Conservation (phyloP, 1,140 invertebrate species). For the Vanessa tameamea region DNA sequence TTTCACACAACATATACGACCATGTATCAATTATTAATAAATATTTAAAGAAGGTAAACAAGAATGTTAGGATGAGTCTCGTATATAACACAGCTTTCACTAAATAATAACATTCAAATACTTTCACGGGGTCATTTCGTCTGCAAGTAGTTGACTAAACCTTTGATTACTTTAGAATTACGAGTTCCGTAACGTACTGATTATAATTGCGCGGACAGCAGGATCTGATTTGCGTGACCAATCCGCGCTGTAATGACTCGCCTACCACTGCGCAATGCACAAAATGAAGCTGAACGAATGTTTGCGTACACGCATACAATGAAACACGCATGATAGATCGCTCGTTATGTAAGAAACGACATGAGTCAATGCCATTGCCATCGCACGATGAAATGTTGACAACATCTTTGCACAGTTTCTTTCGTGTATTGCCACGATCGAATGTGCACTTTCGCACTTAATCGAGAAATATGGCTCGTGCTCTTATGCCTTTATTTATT, state of each 20-base stretch:
- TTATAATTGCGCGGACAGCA: constrained; percentile 77
- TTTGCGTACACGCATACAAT: constrained; percentile 36
- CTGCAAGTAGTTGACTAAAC: constrained; percentile 61
- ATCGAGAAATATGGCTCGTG: constrained; percentile 78
- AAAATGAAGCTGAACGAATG: constrained; percentile 38
- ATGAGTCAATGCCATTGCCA: constrained; percentile 29
- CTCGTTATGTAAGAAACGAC: constrained; percentile 25
- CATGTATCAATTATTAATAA: background rate
- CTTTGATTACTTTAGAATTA: constrained; percentile 79
- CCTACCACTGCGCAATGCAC: constrained; percentile 51
- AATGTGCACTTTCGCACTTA: constrained; percentile 73
- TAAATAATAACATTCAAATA: constrained; percentile 14
- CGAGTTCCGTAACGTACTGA: constrained; percentile 68
- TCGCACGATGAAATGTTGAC: constrained; percentile 37
- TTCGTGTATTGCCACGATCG: constrained; percentile 34
- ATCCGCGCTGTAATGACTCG: constrained; percentile 69
- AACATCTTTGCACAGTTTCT: constrained; percentile 25
- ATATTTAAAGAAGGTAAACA: background rate
- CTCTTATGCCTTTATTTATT: constrained; percentile 78
- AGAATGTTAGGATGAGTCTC: background rate
- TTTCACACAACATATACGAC: background rate
- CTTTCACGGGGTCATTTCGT: constrained; percentile 19
- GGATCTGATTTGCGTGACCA: constrained; percentile 77
- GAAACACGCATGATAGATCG: constrained; percentile 29
- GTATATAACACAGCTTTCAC: constrained; percentile 26